phyloP scores from a whole-genome alignment of 2,113 vertebrate genomes.

The Natator depressus region DNA sequence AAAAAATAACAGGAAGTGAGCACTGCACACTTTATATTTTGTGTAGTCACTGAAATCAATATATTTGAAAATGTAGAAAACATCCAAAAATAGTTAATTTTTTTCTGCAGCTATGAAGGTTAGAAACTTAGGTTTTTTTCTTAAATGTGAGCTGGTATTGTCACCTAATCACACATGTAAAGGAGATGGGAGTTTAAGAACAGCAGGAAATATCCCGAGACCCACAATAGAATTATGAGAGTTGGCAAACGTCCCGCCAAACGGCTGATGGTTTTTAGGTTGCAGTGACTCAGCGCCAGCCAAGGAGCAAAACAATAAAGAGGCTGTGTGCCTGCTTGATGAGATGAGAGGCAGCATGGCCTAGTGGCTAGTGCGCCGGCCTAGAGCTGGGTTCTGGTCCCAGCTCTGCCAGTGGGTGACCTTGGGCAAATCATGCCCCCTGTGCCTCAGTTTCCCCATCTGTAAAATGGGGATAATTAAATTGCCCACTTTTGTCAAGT shows the following conservation, averaged over 20 bases:
- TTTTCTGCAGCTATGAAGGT: neutral
- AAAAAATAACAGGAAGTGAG: too few species aligned
- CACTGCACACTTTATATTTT: too few species aligned
- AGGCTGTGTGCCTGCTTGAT: neutral
- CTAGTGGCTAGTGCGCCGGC: neutral
- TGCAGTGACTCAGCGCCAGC: neutral
- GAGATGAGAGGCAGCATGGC: neutral
- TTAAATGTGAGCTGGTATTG: neutral
- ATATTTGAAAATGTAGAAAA: too few species aligned
- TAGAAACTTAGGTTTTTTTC: neutral
- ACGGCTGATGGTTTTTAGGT: neutral
- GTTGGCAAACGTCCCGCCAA: neutral
- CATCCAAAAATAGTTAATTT: too few species aligned
- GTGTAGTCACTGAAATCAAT: too few species aligned
- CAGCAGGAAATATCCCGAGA: neutral
- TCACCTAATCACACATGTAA: neutral
- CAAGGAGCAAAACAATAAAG: neutral
- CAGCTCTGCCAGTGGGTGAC: neutral
- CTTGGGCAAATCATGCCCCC: neutral
- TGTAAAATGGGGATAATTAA: neutral
- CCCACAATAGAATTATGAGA: neutral
- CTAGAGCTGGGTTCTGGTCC: neutral
- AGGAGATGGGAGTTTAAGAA: neutral
- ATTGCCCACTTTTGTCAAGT: neutral
- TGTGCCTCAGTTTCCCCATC: neutral